Evolutionary conservation across 2,797 vertebrate genomes (phyloP).

Genomic region (Pseudotriccus pelzelni): DNA sequence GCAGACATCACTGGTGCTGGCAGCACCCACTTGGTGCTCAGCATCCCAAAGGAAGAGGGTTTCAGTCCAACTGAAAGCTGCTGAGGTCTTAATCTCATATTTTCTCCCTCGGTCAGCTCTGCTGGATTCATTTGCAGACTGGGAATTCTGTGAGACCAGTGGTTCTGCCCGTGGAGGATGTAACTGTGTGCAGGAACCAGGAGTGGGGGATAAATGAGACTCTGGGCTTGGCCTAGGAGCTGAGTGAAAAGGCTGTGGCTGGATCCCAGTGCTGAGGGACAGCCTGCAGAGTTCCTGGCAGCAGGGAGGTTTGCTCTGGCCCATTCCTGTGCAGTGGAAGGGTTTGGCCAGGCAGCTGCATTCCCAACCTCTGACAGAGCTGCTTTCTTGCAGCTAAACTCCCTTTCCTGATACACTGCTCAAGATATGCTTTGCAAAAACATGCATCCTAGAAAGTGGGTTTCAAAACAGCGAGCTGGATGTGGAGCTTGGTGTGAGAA

Average conservation of each 20-base stretch:
- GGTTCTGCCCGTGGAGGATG: background rate
- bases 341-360: slow-evolving; percentile 48
- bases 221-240: background rate
- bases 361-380: slow-evolving; percentile 53
- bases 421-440: background rate
- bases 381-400: background rate
- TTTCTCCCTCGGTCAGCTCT: background rate
- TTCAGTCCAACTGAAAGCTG: background rate
- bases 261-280: background rate
- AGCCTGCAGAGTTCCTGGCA: slow-evolving; percentile 14
- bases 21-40: background rate
- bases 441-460: background rate
- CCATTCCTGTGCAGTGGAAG: slow-evolving; percentile 23
- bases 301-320: slow-evolving; percentile 7
- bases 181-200: background rate
- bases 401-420: background rate
- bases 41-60: background rate
- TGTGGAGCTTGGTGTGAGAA: background rate
- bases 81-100: rapidly evolving
- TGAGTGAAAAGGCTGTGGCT: background rate
- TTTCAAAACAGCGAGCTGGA: background rate
- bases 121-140: background rate
- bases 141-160: background rate
- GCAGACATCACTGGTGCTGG: background rate
- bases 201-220: background rate